Percentiles rank a stretch among this genome's conserved stretches.
Conservation (phyloP, 1,140 invertebrate genomes). For the Aradophagus sp. region DNA sequence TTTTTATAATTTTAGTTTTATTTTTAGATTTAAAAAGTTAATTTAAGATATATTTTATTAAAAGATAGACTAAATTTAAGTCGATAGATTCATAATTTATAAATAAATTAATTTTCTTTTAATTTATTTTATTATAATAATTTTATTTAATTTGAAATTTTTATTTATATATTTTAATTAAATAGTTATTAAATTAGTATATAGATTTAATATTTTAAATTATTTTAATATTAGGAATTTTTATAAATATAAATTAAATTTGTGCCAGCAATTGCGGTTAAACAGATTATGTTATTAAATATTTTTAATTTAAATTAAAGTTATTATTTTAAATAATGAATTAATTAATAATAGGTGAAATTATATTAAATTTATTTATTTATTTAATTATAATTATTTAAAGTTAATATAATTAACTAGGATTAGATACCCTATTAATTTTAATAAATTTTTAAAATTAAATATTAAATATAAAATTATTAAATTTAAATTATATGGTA, state of each 20-base stretch:
- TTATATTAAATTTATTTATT: constrained; percentile 60
- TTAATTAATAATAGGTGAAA: constrained; percentile 50
- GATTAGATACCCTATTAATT: constrained; percentile 82
- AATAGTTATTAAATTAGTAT: constrained; percentile 7
- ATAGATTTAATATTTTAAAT: constrained; percentile 5
- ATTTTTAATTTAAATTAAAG: constrained; percentile 51
- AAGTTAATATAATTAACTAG: constrained; percentile 74
- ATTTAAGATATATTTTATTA: constrained; percentile 5
- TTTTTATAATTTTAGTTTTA: too few relatives aligned
- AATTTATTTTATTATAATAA: constrained; percentile 15
- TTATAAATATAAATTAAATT: constrained; percentile 18
- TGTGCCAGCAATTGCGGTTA: constrained; percentile 52
- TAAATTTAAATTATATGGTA: constrained; percentile 59
- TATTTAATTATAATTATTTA: constrained; percentile 4
- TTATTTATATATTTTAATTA: constrained; percentile 10
- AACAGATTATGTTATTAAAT: constrained; percentile 47
- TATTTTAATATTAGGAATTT: constrained; percentile 10
- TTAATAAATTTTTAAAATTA: constrained; percentile 60
- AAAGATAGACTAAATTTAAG: constrained; percentile 29
- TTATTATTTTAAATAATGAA: constrained; percentile 62
- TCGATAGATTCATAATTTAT: constrained; percentile 29
- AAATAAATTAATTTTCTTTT: constrained; percentile 22
- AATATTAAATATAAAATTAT: constrained; percentile 72
- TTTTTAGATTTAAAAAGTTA: constrained; percentile 31
- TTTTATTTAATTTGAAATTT: constrained; percentile 16